These are phyloP conservation scores for Nyctibius grandis DNA, from an alignment of 2,797 vertebrate genomes.

Conservation along the genomic window DNA sequence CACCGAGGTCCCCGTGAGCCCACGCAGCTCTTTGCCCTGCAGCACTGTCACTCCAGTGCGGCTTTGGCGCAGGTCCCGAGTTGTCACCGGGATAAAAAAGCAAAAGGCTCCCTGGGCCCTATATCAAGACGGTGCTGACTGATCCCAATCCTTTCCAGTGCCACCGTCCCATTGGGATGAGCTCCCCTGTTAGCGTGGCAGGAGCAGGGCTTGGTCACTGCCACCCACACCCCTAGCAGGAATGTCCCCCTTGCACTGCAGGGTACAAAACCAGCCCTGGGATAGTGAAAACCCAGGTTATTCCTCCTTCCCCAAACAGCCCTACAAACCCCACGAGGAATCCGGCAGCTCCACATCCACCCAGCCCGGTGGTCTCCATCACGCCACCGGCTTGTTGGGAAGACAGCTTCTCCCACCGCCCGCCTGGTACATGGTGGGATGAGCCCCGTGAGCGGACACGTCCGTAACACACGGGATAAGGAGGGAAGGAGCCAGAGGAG, in stretches of 20 bases:
- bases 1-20: fast-evolving
- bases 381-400: fast-evolving
- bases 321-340: background rate
- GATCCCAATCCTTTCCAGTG: background rate
- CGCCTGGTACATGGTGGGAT: fast-evolving
- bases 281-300: background rate
- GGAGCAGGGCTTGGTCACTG: background rate
- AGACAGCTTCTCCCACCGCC: fast-evolving
- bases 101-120: background rate
- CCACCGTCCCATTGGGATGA: background rate
- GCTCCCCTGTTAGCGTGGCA: fast-evolving
- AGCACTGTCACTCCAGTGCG: background rate
- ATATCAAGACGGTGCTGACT: background rate
- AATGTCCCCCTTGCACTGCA: fast-evolving
- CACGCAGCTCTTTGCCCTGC: fast-evolving
- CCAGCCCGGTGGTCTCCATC: fast-evolving
- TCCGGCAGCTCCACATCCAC: fast-evolving
- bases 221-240: background rate
- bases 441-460: fast-evolving
- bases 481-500: background rate
- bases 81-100: background rate
- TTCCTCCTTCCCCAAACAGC: background rate
- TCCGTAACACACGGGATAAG: background rate
- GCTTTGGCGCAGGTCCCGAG: background rate
- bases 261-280: background rate